Evolutionary conservation across 2,797 vertebrate species (phyloP), one percentile per base, ranked within the genome.

Genomic region (Rhabdomys pumilio): DNA sequence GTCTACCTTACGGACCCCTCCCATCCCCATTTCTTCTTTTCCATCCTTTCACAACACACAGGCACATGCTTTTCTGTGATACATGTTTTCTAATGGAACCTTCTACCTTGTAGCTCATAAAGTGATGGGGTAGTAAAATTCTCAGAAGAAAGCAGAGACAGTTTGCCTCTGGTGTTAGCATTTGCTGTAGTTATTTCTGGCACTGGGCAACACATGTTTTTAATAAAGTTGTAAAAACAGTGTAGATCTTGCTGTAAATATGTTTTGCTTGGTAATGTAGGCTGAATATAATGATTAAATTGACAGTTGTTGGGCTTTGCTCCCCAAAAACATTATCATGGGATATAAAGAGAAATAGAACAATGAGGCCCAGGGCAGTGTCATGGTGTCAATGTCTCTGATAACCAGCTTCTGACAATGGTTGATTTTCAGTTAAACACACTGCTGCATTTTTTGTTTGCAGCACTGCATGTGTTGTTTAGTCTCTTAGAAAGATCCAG

Each of bases 181-280:
- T 98, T 97, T 98, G 97, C 96, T 98, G 95, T 97, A 97, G 97
- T 96, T 98, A 97, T 90, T 98, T 96, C 96, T 98, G 98, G 96
- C 98, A 97, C 24, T 98, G 95, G 98, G 97, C 97, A 98, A 98
- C 98, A 98, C 97, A 97, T 98, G 98, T 97, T 98, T 98, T 98
- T 98, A 98, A 97, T 98, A 98, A 98, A 98, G 97, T 97, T 98
- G 98, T 98, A 98, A 97, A 98, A 97, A 98, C 98, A 98, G 97
- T 98, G 98, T 95, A 98, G 97, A 97, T 97, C 92, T 98, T 97
- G 97, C 96, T 98, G 97, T 98, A 98, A 98, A 98, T 96, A 98
- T 97, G 97, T 98, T 98, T 98, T 97, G 81, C 97, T 97, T 97
- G 94, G 97, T 97, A 97, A 97, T 96, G 96, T 90, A 97, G 96